A percentile compares a stretch with the other conserved stretches of the same genome.
Conservation (phyloP, 1,140 invertebrate genomes). For the Lordiphosa clarofinis region DNA sequence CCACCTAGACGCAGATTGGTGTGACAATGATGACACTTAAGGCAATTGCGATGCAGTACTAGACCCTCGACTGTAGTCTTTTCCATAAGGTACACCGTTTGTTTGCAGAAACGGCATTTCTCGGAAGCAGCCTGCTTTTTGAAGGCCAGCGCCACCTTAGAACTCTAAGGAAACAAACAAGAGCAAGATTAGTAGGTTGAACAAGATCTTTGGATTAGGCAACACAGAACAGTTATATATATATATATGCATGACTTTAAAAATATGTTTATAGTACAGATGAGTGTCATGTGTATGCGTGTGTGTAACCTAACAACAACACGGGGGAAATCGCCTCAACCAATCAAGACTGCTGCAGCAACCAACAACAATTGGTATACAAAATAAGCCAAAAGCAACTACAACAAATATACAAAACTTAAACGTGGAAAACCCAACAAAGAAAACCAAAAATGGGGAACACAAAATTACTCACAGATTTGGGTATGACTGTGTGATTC, state of each 20-base stretch:
- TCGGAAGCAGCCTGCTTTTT: conserved; percentile 86
- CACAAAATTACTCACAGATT: conserved; percentile 83
- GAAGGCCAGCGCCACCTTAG: conserved; percentile 82
- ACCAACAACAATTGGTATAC: conserved; percentile 5
- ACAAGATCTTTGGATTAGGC: too few species aligned
- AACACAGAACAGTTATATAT: too few species aligned
- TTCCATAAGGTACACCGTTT: conserved; percentile 94
- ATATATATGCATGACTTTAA: too few species aligned
- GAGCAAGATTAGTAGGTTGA: background rate
- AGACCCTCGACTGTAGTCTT: conserved; percentile 91
- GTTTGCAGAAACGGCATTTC: conserved; percentile 92
- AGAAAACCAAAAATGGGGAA: conserved; percentile 22
- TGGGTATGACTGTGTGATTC: conserved; percentile 80
- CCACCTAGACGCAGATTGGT: conserved; percentile 80
- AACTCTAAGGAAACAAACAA: conserved; percentile 79
- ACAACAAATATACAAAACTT: conserved; percentile 3
- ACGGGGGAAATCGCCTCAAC: conserved; percentile 18
- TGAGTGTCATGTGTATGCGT: conserved; percentile 22
- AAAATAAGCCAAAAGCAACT: conserved; percentile 8
- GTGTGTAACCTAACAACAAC: conserved; percentile 33
- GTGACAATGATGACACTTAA: conserved; percentile 83
- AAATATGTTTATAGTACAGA: too few species aligned
- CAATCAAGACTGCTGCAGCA: conserved; percentile 11
- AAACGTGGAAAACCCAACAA: conserved; percentile 1
- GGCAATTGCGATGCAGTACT: conserved; percentile 92